phyloP scores from a whole-genome alignment of 2,113 vertebrate species.

The Cottus gobio region DNA sequence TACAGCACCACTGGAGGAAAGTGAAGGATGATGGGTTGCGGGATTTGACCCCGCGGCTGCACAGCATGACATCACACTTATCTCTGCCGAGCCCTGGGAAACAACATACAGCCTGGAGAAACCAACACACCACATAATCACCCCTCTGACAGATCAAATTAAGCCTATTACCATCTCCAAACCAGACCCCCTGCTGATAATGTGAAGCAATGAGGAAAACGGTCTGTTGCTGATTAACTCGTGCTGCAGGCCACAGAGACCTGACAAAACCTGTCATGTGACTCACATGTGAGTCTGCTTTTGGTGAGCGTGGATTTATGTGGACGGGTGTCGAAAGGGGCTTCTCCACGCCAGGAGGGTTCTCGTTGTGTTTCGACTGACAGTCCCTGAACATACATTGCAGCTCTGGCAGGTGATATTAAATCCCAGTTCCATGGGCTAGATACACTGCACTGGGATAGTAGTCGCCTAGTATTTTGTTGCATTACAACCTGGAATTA shows the following conservation, averaged over 20 bases:
- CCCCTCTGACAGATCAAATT: conserved; percentile 50
- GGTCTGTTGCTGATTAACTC: conserved; percentile 57
- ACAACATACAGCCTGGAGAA: conserved; percentile 25
- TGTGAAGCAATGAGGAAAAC: conserved; percentile 32
- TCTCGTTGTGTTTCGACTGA: not conserved
- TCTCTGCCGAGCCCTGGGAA: conserved; percentile 23
- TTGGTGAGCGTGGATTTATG: not conserved
- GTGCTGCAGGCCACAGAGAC: conserved; percentile 39
- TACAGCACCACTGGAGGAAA: conserved; percentile 6
- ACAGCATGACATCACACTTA: conserved; percentile 39
- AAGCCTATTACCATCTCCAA: conserved; percentile 56
- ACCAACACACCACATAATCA: conserved; percentile 45
- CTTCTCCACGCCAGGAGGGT: not conserved
- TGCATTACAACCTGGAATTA: too few relatives aligned
- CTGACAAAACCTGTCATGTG: conserved; percentile 35
- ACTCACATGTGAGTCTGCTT: conserved; percentile 11
- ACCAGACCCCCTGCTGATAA: conserved; percentile 33
- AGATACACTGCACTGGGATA: too few relatives aligned
- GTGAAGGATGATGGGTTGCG: conserved; percentile 18
- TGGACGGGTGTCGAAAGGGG: not conserved
- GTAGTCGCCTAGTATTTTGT: too few relatives aligned
- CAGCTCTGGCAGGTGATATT: too few relatives aligned
- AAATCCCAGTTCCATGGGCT: not conserved
- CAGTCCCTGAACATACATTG: not conserved
- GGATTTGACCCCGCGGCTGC: conserved; percentile 33